Evolutionary conservation across 2,797 vertebrate species (phyloP).

Genomic region (Distichodus sexfasciatus): DNA sequence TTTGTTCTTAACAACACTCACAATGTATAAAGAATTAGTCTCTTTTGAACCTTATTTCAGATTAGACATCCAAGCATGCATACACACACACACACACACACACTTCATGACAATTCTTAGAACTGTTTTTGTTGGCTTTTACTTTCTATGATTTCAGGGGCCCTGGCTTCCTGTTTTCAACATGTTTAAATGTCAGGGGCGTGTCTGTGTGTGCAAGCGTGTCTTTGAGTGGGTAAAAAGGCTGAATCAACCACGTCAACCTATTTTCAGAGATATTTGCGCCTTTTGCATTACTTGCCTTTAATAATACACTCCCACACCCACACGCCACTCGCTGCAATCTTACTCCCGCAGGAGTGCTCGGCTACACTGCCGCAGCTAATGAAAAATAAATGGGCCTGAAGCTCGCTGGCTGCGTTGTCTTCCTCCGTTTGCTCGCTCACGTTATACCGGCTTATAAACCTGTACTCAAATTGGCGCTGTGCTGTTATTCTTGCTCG

Average conservation of each 20-base stretch:
- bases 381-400: slow-evolving; percentile 77
- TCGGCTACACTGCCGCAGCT: slow-evolving; percentile 66
- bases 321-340: not conserved
- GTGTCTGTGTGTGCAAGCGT: not conserved
- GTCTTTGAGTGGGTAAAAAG: not conserved
- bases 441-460: too few species aligned
- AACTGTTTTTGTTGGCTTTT: not conserved
- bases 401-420: not conserved
- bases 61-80: not conserved
- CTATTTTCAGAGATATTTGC: not conserved
- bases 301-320: too few species aligned
- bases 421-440: too few species aligned
- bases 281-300: not conserved
- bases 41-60: not conserved
- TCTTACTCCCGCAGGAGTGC: slow-evolving; percentile 29
- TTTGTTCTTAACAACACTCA: too few species aligned
- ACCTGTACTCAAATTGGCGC: too few species aligned
- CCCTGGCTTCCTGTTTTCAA: slow-evolving; percentile 38
- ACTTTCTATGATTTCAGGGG: slow-evolving; percentile 1
- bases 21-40: too few species aligned
- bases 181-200: slow-evolving; percentile 28
- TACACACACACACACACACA: not conserved
- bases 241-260: not conserved
- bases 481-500: too few species aligned
- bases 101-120: not conserved